phyloP scores from a whole-genome alignment of 2,113 vertebrate species.

The Podarcis raffonei region DNA sequence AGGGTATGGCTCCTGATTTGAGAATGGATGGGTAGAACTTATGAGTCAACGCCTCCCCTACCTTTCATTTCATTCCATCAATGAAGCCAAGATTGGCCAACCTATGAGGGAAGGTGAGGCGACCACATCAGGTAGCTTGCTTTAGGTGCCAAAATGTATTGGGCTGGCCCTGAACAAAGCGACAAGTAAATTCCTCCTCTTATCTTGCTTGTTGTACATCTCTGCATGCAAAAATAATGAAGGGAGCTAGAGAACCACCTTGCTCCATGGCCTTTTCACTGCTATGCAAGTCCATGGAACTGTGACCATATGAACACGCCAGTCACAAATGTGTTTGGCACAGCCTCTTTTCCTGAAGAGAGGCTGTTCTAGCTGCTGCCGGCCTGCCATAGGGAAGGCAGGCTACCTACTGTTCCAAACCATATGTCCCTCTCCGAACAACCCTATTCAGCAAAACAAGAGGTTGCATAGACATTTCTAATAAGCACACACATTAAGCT shows the following conservation, averaged over 20 bases:
- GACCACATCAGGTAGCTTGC: no score
- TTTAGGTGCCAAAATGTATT: no score
- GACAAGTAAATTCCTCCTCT: neutral
- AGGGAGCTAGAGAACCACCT: neutral
- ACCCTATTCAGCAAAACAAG: rapidly evolving
- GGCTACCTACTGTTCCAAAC: constrained; percentile 19
- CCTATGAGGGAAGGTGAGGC: no score
- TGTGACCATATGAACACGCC: neutral
- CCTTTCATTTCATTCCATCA: neutral
- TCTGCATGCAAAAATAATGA: neutral
- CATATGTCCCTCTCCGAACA: constrained; percentile 53
- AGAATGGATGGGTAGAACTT: neutral
- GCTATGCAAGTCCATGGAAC: neutral
- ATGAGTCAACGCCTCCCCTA: neutral
- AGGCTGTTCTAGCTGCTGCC: constrained; percentile 35
- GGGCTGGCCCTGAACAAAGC: neutral
- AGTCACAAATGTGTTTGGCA: constrained; percentile 47
- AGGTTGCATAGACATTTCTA: neutral
- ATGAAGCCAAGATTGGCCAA: neutral
- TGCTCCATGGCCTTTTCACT: neutral
- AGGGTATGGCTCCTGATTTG: neutral
- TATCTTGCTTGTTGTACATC: neutral
- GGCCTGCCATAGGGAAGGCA: constrained; percentile 19
- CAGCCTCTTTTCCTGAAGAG: constrained; percentile 22
- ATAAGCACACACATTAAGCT: rapidly evolving